phyloP scores from a whole-genome alignment of 2,797 vertebrate species.

The Melanotaenia nigrans region DNA sequence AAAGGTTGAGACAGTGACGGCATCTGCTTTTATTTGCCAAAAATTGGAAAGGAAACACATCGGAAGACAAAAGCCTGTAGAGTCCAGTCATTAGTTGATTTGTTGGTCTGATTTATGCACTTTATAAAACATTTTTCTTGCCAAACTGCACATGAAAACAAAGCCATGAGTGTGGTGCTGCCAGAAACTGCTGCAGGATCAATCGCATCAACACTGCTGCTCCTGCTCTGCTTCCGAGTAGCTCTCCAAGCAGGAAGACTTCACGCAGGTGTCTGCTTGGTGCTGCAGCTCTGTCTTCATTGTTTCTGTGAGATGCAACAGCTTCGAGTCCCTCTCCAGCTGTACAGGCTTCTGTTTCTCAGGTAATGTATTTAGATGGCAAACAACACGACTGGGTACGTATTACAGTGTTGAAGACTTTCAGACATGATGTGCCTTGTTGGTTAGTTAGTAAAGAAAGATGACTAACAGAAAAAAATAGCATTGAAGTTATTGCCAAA shows the following conservation, averaged over 20 bases:
- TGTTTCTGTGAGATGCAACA: conserved; percentile 10
- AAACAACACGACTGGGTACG: conserved; percentile 43
- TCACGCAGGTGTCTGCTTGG: background rate
- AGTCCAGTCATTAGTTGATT: conserved; percentile 40
- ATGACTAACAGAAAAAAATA: too few relatives aligned
- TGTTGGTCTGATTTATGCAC: conserved; percentile 50
- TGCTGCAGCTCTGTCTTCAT: background rate
- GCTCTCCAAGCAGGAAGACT: conserved; percentile 16
- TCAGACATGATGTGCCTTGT: background rate
- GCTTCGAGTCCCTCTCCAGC: conserved; percentile 27
- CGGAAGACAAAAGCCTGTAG: conserved; percentile 32
- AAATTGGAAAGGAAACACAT: conserved; percentile 79
- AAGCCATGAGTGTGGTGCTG: conserved; percentile 32
- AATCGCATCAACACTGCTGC: background rate
- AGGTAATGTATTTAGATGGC: conserved; percentile 64
- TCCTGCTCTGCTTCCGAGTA: conserved; percentile 24
- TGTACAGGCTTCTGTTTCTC: conserved; percentile 23
- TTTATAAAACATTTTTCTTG: conserved; percentile 31
- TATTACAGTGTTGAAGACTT: conserved; percentile 38
- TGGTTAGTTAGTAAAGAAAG: background rate
- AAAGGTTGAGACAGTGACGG: conserved; percentile 32
- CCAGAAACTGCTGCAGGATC: conserved; percentile 57
- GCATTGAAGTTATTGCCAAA: background rate
- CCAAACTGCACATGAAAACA: conserved; percentile 50
- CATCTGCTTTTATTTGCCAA: conserved; percentile 48